Base-by-base conservation (phyloP, 2,888 invertebrate species). In the Drosophila austrosaltans region DNA sequence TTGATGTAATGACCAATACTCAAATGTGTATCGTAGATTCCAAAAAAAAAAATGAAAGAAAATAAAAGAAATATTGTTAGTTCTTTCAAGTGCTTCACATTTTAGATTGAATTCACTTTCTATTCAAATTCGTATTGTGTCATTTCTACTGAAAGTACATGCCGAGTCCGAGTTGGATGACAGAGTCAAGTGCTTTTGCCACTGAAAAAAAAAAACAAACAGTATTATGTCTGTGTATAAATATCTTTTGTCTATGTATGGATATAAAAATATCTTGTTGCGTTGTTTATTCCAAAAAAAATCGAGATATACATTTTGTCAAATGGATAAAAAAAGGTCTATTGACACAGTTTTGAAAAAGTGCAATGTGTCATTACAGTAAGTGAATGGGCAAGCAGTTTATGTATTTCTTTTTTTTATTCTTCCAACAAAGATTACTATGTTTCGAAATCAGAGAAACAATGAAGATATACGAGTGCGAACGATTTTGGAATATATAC, bases 281-380 rank as follows among this genome's bases (percentile, higher is more conserved):
- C 8, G 28, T 20, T 48, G 20, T 20, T 48, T 48, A 48, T 48
- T 25, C 63, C 63, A 63, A 63, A 71, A 63, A 63, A 71, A 63
- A 71, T 70, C 72, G 72, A 63, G 63, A 61, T 71, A 70, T 70
- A 71, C 72, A 71, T 57, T 63, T 64, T 72, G 72, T 65, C 66
- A 71, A 75, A 73, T 81, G 77, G 77, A 48, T 16, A 30, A 5
- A 74, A 70, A 58, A 48, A 25, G 48, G 48, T 48, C 77, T 66
- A 81, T 79, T 81, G 79, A 79, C 79, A 79, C 69, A 79, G 79
- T 71, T 79, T 79, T 66, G 63, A 57, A 76, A 71, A 68, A 79
- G 82, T 79, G 82, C 82, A 69, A 66, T 57, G 63, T 68, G 66
- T 81, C 79, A 79, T 81, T 81, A 79, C 73, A 61, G 69, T 76